Conservation (phyloP, 2,113 vertebrate species). For the Phodopus roborovskii region DNA sequence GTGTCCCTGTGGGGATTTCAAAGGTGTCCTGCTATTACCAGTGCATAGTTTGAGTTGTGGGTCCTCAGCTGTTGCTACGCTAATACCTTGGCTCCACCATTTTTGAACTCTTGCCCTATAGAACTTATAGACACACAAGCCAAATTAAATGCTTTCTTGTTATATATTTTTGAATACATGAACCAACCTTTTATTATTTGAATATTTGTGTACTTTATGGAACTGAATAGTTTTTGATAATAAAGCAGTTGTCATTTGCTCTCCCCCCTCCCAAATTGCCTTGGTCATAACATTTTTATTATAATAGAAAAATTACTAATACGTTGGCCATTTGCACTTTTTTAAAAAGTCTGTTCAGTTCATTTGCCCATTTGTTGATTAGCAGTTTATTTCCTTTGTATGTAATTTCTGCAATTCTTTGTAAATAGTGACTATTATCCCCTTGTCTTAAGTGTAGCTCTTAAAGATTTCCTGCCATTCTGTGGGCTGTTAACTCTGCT, state of each 20-base stretch:
- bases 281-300: not conserved
- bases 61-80: not conserved
- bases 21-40: not conserved
- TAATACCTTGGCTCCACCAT: not conserved
- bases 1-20: not conserved
- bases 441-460: not conserved
- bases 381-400: not conserved
- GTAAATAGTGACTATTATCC: not conserved
- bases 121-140: not conserved
- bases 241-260: slow-evolving; percentile 75
- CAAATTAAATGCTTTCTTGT: not conserved
- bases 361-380: not conserved
- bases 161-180: slow-evolving; percentile 82
- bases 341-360: not conserved
- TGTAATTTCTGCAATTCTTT: not conserved
- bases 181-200: slow-evolving; percentile 77
- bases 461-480: not conserved
- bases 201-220: slow-evolving; percentile 77
- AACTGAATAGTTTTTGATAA: slow-evolving; percentile 79
- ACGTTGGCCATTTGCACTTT: not conserved
- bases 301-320: not conserved
- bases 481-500: not conserved
- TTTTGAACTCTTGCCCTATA: too few species aligned
- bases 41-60: not conserved
- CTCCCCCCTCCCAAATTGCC: slow-evolving; percentile 37